Evolutionary conservation across 2,113 vertebrate genomes (phyloP), one percentile per base, ranked within the genome.

Genomic region (Leucopsar rothschildi): DNA sequence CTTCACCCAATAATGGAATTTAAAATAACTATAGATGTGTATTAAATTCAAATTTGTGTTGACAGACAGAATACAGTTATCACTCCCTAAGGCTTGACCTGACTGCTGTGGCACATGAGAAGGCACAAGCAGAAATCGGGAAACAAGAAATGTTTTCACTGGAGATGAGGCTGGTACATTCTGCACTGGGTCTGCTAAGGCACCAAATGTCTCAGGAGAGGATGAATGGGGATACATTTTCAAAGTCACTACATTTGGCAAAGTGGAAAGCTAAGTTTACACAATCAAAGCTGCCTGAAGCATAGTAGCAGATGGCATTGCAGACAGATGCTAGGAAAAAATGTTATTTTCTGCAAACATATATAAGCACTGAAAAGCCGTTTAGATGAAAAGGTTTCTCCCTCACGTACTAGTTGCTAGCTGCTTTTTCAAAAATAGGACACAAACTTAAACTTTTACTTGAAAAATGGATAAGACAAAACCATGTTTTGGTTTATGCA

Each of bases 291-390:
- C 86, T 79, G 94, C 91, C 94, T 92, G 65, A 86, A 96, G 80
- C 88, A 64, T 40, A 93, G 88, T 59, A 93, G 80, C 94, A 96
- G 94, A 95, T 95, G 96, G 91, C 86, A 39, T 52, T 94, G 68
- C 47, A 94, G 91, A 75, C 92, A 94, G 88, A 93, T 86, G 92
- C 49, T 93, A 75, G 44, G 53, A 22, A 88, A 93, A 93, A 96
- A 89, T 68, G 78, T 68, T 82, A 72, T 85, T 93, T 96, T 95
- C 87, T 92, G 70, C 95, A 96, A 94, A 95, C 82, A 95, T 64
- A 37, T 49, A 87, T 63, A 93, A 91, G 78, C 73, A 82, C 53
- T 60, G 76, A 88, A 92, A 94, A 90, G 59, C 66, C 37, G 8
- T 79, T 90, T 65, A 82, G 66, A 93, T 77, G 9, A 90, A 93